Base-by-base conservation (phyloP, 2,888 invertebrate species). In the Caenorhabditis sp. region DNA sequence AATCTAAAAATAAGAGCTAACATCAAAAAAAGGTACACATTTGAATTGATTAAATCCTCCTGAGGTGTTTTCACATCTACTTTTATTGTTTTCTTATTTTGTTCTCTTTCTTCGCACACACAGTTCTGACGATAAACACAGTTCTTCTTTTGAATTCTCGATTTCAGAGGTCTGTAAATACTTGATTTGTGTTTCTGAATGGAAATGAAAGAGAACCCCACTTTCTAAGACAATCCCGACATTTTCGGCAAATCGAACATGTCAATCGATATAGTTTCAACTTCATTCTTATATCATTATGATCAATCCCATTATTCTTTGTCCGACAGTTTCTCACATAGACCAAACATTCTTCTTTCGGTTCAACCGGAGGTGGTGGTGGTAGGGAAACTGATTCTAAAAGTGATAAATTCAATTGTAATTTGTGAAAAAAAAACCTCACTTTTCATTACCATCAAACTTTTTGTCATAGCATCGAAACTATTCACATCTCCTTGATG, bases 1-100 rank as follows among this genome's bases (percentile, higher is more conserved):
- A 67, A 24, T 54, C 72, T 58, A 53, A 72, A 62, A 24, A 72
- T 64, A 49, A 72, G 67, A 53, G 72, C 72, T 57, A 72, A 31
- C 23, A 50, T 17, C 50, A 72, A 54, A 60, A 27, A 24, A 3
- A 58, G n/a, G 26, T 23, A 58, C 24, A 57, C 31, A 26, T 31
- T 31, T 31, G 31, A 31, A 31, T 31, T 31, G 10, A 31, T 10
- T 4, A 31, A 31, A 31, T 31, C 31, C 4, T 31, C 31, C 31
- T 31, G 4, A 31, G 31, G 31, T 31, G 31, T 31, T 31, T 31
- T 4, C 31, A 10, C 31, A 10, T 31, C 31, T 26, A 31, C 14
- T 5, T 6, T 14, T 17, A 6, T 23, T 23, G 6, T 21, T 6
- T 5, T 23, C 14, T 50, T 50, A 5, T 14, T 50, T 5, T 65